These are phyloP conservation scores for Brotula barbata DNA, from an alignment of 2,797 vertebrate genomes.

Conservation along the genomic window DNA sequence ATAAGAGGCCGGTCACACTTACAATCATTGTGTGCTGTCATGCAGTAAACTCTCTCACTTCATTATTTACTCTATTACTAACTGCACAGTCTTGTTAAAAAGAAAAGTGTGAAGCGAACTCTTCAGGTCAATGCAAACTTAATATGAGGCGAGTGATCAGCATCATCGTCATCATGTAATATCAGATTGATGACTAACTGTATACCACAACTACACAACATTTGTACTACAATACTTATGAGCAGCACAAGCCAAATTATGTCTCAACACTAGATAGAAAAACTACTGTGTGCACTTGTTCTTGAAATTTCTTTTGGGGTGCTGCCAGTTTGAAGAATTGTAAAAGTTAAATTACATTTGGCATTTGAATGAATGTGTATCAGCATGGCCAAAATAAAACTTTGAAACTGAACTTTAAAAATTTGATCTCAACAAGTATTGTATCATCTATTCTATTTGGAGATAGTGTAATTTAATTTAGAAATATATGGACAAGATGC, in stretches of 20 bases:
- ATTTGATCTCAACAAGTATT: conserved; percentile 17
- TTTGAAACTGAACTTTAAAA: not conserved
- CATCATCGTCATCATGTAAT: not conserved
- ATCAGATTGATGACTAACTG: not conserved
- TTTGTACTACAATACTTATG: not conserved
- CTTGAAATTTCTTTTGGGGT: too few relatives aligned
- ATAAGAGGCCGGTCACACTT: too few relatives aligned
- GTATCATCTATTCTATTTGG: not conserved
- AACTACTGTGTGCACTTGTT: too few relatives aligned
- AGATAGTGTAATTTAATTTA: too few relatives aligned
- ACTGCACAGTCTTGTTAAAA: not conserved
- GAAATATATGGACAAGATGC: too few relatives aligned
- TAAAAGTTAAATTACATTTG: not conserved
- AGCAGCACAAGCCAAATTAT: not conserved
- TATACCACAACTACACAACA: not conserved
- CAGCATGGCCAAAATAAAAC: not conserved
- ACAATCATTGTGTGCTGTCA: not conserved
- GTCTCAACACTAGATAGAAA: too few relatives aligned
- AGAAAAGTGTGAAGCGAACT: not conserved
- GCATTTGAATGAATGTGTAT: not conserved
- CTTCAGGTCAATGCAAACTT: not conserved
- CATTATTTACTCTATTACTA: not conserved
- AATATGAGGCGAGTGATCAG: not conserved
- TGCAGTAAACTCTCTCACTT: not conserved
- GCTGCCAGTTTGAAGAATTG: not conserved